A percentile compares a stretch with the other conserved stretches of the same genome.
Evolutionary conservation across 1,140 invertebrate species (phyloP).

Genomic region (Reticulitermes speratus): DNA sequence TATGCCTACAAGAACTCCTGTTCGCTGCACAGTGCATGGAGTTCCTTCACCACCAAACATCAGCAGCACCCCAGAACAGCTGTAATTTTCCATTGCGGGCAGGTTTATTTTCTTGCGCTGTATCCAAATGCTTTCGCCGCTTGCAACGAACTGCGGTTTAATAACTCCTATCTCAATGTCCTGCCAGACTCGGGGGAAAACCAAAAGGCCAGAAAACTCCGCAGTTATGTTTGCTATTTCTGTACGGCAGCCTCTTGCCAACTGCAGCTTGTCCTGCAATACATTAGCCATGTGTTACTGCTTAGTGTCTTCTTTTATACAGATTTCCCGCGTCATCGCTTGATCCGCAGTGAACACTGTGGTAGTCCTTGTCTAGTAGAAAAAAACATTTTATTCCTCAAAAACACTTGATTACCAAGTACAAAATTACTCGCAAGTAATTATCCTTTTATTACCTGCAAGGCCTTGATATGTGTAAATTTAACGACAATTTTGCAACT

Average conservation of each 20-base stretch:
- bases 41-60: too few species aligned
- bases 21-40: too few species aligned
- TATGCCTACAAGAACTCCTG: too few species aligned
- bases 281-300: neutral
- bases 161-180: neutral
- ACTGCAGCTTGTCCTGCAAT: neutral
- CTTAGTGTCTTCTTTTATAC: neutral
- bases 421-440: too few species aligned
- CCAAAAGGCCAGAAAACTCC: conserved; percentile 3
- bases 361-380: too few species aligned
- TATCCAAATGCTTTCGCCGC: neutral
- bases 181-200: neutral
- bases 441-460: too few species aligned
- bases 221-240: conserved; percentile 13
- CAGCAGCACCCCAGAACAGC: too few species aligned
- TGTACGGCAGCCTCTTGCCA: neutral
- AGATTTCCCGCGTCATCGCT: neutral
- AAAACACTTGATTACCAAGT: too few species aligned
- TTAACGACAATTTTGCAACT: too few species aligned
- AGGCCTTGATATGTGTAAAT: too few species aligned
- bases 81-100: too few species aligned
- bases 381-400: too few species aligned
- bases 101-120: neutral
- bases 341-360: neutral
- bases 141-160: neutral